These are phyloP conservation scores for Pterocles burchelli DNA, from an alignment of 2,113 vertebrate genomes.

Conservation along the genomic window DNA sequence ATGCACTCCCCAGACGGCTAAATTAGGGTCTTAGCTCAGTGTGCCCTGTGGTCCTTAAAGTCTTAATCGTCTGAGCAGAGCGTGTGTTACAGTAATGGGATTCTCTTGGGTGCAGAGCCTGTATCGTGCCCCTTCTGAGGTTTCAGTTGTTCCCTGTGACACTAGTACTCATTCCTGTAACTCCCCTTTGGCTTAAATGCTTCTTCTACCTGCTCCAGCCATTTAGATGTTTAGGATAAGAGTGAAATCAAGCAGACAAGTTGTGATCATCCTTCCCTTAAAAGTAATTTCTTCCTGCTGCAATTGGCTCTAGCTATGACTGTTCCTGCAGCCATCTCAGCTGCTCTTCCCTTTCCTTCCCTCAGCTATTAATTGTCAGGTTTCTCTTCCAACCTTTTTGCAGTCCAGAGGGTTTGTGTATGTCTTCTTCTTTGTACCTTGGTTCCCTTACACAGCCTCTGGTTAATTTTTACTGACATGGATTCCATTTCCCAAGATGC, in stretches of 20 bases:
- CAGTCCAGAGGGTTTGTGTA: neutral
- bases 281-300: neutral
- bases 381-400: neutral
- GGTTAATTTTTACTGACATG: neutral
- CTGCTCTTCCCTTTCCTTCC: neutral
- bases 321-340: neutral
- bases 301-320: neutral
- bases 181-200: neutral
- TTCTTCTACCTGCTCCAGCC: neutral
- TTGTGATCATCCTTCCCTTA: neutral
- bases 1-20: neutral
- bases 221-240: neutral
- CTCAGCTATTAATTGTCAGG: neutral
- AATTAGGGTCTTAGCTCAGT: neutral
- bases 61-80: neutral
- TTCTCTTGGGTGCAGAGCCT: neutral
- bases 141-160: neutral
- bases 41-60: neutral
- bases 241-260: neutral
- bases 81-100: accelerated
- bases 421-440: neutral
- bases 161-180: neutral
- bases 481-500: neutral
- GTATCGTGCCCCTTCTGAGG: neutral
- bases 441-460: neutral